A percentile compares a stretch with the other conserved stretches of the same genome.
Conservation (phyloP, 2,797 vertebrate genomes). For the Hipposideros larvatus region DNA sequence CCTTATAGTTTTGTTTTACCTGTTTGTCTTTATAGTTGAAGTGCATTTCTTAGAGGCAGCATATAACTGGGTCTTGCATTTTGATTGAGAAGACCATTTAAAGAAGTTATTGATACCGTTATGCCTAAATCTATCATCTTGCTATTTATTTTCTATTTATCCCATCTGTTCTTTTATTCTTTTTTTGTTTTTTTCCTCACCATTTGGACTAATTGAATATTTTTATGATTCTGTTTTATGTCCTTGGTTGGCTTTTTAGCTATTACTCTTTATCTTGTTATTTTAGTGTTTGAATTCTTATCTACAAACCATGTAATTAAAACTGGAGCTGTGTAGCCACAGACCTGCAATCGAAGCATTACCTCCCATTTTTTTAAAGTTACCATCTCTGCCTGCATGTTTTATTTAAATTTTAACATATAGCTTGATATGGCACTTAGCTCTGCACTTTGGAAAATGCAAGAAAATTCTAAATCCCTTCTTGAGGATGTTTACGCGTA, state of each 20-base stretch:
- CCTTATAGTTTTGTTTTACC: not conserved
- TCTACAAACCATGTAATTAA: not conserved
- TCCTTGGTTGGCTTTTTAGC: not conserved
- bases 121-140: not conserved
- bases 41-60: not conserved
- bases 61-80: not conserved
- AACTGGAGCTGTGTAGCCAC: not conserved
- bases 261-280: not conserved
- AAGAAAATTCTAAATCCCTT: not conserved
- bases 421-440: not conserved
- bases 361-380: not conserved
- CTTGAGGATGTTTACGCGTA: not conserved
- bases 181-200: not conserved
- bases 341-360: not conserved
- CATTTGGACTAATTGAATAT: not conserved
- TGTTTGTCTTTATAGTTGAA: constrained; percentile 13
- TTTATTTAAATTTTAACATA: not conserved
- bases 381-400: not conserved
- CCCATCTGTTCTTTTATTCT: not conserved
- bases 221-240: not conserved
- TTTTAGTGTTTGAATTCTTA: not conserved
- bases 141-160: not conserved
- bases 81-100: not conserved
- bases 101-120: not conserved
- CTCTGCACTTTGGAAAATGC: not conserved